Conservation (phyloP, 2,113 vertebrate genomes). For the Dissostichus mawsoni region DNA sequence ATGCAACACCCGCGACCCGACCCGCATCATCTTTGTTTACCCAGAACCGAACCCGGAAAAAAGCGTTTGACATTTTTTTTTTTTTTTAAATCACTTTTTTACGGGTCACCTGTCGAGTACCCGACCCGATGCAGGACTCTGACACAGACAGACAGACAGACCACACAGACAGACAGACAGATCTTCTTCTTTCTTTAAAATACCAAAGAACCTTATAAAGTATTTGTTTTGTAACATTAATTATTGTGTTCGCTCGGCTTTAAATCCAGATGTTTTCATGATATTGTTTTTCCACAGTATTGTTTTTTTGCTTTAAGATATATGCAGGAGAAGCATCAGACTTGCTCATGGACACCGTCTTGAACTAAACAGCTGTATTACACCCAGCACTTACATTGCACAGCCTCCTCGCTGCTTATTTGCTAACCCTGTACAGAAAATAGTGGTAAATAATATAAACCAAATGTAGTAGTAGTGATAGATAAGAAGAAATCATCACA, state of each 20-base stretch:
- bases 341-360: constrained; percentile 6
- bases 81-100: no score
- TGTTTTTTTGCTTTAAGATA: not conserved
- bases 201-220: not conserved
- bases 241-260: constrained; percentile 16
- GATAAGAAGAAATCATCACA: not conserved
- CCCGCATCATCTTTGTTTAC: no score
- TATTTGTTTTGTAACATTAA: not conserved
- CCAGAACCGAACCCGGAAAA: no score
- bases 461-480: not conserved
- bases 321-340: constrained; percentile 6
- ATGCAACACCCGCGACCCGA: no score
- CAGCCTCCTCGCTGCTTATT: not conserved
- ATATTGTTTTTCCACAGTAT: not conserved
- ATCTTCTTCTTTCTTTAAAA: not conserved
- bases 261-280: not conserved
- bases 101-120: no score
- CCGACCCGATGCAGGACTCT: no score
- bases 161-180: not conserved
- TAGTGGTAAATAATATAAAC: not conserved
- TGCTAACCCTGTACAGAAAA: constrained; percentile 2
- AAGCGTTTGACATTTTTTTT: no score
- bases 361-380: not conserved
- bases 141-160: no score
- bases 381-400: no score